These are phyloP conservation scores for Notodonta dromedarius DNA, from an alignment of 2,888 invertebrate genomes.

Conservation along the genomic window DNA sequence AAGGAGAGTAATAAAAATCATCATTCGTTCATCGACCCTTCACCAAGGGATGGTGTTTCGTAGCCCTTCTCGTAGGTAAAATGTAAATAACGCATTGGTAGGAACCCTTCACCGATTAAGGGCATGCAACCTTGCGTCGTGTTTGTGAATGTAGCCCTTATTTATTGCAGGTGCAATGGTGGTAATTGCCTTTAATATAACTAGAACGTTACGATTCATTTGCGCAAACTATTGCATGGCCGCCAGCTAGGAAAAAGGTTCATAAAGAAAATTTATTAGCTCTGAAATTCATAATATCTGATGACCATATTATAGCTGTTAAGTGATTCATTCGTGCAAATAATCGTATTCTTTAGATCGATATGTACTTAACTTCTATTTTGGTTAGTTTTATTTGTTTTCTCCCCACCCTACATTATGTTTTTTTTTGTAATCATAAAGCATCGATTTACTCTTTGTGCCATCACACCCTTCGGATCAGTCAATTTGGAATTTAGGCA, in stretches of 20 bases:
- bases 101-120: constrained; percentile 30
- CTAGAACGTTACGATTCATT: not conserved
- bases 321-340: too few relatives aligned
- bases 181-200: not conserved
- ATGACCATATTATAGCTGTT: too few relatives aligned
- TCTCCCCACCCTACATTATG: too few relatives aligned
- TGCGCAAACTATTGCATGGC: not conserved
- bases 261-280: too few relatives aligned
- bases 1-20: constrained; percentile 17
- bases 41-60: constrained; percentile 18
- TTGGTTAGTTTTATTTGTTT: too few relatives aligned
- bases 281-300: too few relatives aligned
- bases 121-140: constrained; percentile 20
- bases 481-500: too few relatives aligned
- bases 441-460: too few relatives aligned
- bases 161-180: constrained; percentile 4
- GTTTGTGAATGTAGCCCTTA: constrained; percentile 5
- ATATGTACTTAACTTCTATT: too few relatives aligned
- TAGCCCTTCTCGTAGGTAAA: constrained; percentile 13
- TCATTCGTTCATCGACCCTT: constrained; percentile 20
- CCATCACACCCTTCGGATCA: too few relatives aligned
- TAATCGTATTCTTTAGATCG: too few relatives aligned
- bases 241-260: not conserved
- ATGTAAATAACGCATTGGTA: constrained; percentile 24
- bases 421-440: too few relatives aligned